Base-by-base conservation (phyloP, 1,140 invertebrate species). In the Parasteatoda tepidariorum region DNA sequence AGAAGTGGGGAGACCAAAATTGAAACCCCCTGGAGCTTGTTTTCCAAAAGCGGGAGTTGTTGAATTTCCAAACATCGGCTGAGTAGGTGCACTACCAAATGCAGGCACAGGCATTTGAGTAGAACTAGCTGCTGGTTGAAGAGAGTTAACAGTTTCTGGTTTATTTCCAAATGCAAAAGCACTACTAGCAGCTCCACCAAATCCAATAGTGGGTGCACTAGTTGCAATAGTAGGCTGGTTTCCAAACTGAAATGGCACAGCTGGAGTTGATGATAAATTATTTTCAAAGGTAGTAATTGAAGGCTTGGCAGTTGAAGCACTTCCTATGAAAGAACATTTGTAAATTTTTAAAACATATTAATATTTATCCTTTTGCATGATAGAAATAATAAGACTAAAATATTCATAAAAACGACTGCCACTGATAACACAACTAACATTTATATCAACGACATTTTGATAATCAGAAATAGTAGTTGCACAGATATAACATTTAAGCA, bases 21-120 rank as follows among this genome's bases (percentile, higher is more conserved):
- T 78, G 26, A 78, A 78, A 3, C 28, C 75, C 28, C 59, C 28
- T 22, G 59, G 22, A 4, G 59, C 73, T 38, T 54, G 2, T 61
- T 41, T 62, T 0, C 57, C 73, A 59, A 75, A 75, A 48, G 15
- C 28, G 26, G 55, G 55, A 61, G 73, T 33, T n/a, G 70, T n/a
- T 18, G 73, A 7, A 22, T 48, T 34, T 22, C 73, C 73, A 62
- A 75, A 75, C 55, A 75, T 61, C n/a, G 71, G 71, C 24, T 75
- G 71, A 13, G 34, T 34, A 48, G 38, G 38, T 6, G 71, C 26
- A 61, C 28, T 38, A 18, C 74, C 74, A 66, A 78, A 78, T 6
- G 33, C 74, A 54, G 26, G 18, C 6, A 55, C 24, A 11, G 64
- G 7, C n/a, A 48, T 33, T 6, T 26, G 22, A 22, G 54, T 48